Evolutionary conservation across 2,888 invertebrate species (phyloP).

Genomic region (Barypeithes pellucidus): DNA sequence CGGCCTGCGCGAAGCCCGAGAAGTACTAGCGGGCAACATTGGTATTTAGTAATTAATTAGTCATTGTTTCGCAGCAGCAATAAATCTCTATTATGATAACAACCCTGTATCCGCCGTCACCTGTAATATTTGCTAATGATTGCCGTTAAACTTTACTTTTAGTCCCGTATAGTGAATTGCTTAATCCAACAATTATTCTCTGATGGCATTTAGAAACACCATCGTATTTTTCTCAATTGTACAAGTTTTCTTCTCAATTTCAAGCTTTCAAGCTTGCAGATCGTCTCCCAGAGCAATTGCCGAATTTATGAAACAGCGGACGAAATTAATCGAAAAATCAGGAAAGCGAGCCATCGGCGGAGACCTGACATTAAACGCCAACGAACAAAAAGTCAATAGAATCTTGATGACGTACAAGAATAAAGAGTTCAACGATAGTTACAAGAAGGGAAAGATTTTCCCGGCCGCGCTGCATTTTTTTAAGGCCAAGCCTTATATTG

Average conservation of each 20-base stretch:
- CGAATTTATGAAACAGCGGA: conserved; percentile 2
- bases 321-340: conserved; percentile 55
- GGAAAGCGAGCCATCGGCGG: conserved; percentile 55
- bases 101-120: too few species aligned
- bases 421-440: conserved; percentile 63
- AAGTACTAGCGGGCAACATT: too few species aligned
- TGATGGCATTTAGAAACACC: neutral
- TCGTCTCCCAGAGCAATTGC: neutral
- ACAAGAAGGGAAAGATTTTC: conserved; percentile 68
- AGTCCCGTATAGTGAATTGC: too few species aligned
- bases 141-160: too few species aligned
- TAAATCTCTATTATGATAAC: too few species aligned
- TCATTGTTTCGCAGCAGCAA: too few species aligned
- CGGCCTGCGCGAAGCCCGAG: too few species aligned
- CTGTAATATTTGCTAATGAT: too few species aligned
- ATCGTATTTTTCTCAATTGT: neutral
- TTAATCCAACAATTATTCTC: too few species aligned
- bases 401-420: conserved; percentile 63
- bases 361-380: conserved; percentile 64
- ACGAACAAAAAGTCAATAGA: conserved; percentile 60
- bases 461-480: conserved; percentile 80
- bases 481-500: conserved; percentile 74
- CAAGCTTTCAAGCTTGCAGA: too few species aligned
- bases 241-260: too few species aligned
- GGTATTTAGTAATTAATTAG: too few species aligned